phyloP scores from a whole-genome alignment of 2,888 invertebrate species.

The Protophormia terraenovae region DNA sequence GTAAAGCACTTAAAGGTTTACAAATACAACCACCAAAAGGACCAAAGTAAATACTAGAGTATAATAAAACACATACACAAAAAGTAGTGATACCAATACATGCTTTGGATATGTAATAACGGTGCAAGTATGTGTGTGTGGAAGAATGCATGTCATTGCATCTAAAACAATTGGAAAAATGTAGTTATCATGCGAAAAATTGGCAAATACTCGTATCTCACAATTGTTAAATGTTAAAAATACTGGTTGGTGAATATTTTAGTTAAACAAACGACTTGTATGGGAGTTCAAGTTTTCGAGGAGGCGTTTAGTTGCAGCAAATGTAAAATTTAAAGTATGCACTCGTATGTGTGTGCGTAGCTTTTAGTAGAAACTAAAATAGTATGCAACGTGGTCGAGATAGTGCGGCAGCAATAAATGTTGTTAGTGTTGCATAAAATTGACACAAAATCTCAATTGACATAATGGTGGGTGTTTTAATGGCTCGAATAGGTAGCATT shows the following conservation, averaged over 20 bases:
- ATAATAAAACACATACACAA: not conserved
- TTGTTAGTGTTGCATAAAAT: slow-evolving; percentile 40
- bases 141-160: not conserved
- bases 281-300: slow-evolving; percentile 26
- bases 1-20: not conserved
- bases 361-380: not conserved
- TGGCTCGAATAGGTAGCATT: not conserved
- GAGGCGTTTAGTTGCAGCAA: not conserved
- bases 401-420: slow-evolving; percentile 44
- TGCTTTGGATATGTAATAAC: no score
- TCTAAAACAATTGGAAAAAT: slow-evolving; percentile 11
- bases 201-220: slow-evolving; percentile 30
- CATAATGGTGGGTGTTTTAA: slow-evolving; percentile 13
- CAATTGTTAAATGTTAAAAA: slow-evolving; percentile 37
- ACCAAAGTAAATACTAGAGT: not conserved
- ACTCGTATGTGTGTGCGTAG: no score
- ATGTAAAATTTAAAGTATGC: not conserved
- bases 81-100: no score
- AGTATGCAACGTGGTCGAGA: slow-evolving; percentile 3
- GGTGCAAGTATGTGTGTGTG: not conserved
- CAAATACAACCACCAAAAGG: not conserved
- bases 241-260: slow-evolving; percentile 25
- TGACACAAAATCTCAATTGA: slow-evolving; percentile 54
- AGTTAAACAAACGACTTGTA: slow-evolving; percentile 20
- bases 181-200: slow-evolving; percentile 29